Base-by-base conservation (phyloP, 1,140 invertebrate species). In the Cotesia chilonis region DNA sequence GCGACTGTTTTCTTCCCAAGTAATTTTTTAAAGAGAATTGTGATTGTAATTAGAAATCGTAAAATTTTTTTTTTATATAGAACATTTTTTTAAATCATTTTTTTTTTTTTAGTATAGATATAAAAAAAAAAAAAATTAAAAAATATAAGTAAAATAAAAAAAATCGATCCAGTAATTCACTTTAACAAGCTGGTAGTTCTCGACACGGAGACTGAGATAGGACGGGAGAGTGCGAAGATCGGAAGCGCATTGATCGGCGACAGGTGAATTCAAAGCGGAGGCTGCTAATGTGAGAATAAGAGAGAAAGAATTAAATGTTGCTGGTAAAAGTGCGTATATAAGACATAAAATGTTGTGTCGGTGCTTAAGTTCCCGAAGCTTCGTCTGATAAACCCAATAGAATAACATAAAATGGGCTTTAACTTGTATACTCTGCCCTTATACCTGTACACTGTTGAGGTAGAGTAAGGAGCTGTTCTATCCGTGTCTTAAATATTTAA, bases 401-500 rank as follows among this genome's bases (percentile, higher is more conserved):
- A 52, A 52, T 51, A 28, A 28, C 28, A 28, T 28, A 28, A 28
- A 28, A 28, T 28, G 28, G 28, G 28, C 28, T 28, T 28, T 28
- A 28, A 28, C 28, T 28, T 28, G 28, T 28, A 28, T 28, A 28
- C 28, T 28, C 28, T 28, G 28, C 28, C 28, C 28, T 28, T 28
- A 28, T 28, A 28, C 28, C 28, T 28, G 28, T 28, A 28, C 28
- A 28, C 28, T 28, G 28, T 28, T 28, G 28, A 28, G 28, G 28
- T 28, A 28, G 37, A 47, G 41, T 6, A 10, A 6, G 6, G 5
- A 47, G 41, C 54, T 69, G 12, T 65, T 52, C 36, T 71, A 65
- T 65, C 47, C 63, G 35, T 70, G 66, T 60, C 71, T 70, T 74
- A 82, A 82, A 84, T 84, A 82, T 84, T 84, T 83, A 80, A 77